A percentile compares a stretch with the other conserved stretches of the same genome.
Evolutionary conservation across 2,113 vertebrate genomes (phyloP).

Genomic region (Psittacula cyanocephala): DNA sequence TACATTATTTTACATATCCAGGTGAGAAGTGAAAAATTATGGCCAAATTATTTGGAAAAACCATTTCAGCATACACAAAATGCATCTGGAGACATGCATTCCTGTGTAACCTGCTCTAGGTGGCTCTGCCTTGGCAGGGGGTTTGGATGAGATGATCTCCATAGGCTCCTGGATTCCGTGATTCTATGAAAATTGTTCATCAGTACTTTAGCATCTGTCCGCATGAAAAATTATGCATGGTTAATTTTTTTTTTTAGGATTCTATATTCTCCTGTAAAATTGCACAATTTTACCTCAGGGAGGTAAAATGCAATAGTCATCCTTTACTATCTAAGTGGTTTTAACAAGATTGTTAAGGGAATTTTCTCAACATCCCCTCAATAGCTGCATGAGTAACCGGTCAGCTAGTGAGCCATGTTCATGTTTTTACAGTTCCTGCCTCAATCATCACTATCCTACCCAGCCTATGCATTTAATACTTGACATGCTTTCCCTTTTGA

Average conservation of each 20-base stretch:
- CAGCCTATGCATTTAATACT: background rate
- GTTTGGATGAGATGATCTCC: background rate
- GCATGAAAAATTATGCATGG: background rate
- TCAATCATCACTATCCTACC: background rate
- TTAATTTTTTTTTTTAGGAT: slow-evolving; percentile 36
- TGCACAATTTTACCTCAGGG: background rate
- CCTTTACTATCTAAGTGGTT: slow-evolving; percentile 38
- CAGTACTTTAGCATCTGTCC: background rate
- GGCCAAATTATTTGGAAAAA: background rate
- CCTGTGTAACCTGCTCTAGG: background rate
- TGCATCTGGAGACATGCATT: background rate
- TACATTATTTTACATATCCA: background rate
- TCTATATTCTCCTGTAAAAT: background rate
- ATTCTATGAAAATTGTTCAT: background rate
- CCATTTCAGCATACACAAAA: background rate
- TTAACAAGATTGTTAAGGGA: slow-evolving; percentile 30
- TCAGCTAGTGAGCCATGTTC: background rate
- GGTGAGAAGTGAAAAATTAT: background rate
- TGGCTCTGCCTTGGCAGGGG: background rate
- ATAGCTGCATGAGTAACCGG: background rate
- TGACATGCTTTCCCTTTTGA: background rate
- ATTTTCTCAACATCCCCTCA: slow-evolving; percentile 13
- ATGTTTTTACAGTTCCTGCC: background rate
- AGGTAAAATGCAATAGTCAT: slow-evolving; percentile 8
- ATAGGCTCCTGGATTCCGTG: background rate